Conservation (phyloP, 1,140 invertebrate genomes). For the Drosophila gunungcola region DNA sequence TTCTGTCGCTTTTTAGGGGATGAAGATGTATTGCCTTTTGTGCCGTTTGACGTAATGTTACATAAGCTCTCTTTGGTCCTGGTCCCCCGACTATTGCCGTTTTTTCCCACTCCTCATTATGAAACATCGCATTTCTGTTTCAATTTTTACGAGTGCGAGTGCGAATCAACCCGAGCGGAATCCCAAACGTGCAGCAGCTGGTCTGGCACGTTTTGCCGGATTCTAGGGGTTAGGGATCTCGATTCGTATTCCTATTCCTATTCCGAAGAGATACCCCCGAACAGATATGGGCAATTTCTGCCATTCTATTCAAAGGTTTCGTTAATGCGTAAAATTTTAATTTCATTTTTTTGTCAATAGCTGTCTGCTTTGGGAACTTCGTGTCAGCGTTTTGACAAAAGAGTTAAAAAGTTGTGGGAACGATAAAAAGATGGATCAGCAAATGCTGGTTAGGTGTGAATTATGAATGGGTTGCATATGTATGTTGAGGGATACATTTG, state of each 20-base stretch:
- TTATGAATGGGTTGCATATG: constrained; percentile 2
- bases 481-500: constrained; percentile 7
- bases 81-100: neutral
- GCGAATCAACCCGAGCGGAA: constrained; percentile 31
- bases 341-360: constrained; percentile 66
- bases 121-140: constrained; percentile 73
- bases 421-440: constrained; percentile 26
- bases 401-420: constrained; percentile 82
- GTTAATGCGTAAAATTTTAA: constrained; percentile 83
- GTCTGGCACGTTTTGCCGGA: constrained; percentile 50
- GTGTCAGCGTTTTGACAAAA: constrained; percentile 77
- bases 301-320: constrained; percentile 56
- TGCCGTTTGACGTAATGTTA: constrained; percentile 82
- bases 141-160: constrained; percentile 66
- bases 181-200: constrained; percentile 68
- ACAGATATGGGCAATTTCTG: constrained; percentile 77
- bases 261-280: constrained; percentile 44
- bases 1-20: constrained; percentile 56
- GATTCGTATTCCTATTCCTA: constrained; percentile 1
- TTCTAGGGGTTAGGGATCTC: constrained; percentile 31
- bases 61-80: constrained; percentile 63
- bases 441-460: constrained; percentile 70
- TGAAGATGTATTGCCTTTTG: constrained; percentile 83
- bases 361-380: constrained; percentile 61
- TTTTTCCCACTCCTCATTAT: constrained; percentile 53